Percentiles rank a stretch among this genome's conserved stretches.
Conservation (phyloP, 1,140 invertebrate species). For the Brachionus angularis region DNA sequence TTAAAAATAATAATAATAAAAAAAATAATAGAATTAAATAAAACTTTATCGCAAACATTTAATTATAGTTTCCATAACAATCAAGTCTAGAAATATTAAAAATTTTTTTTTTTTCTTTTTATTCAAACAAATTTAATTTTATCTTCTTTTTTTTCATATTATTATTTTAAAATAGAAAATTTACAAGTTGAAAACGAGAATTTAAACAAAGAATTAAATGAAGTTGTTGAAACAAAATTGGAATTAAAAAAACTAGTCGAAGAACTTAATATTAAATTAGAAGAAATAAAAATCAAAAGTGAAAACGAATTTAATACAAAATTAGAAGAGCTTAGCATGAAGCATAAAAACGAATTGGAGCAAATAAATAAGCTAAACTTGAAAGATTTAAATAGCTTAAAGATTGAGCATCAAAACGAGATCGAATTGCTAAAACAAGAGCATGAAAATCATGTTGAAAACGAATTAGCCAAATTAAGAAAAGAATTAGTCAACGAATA, state of each 20-base stretch:
- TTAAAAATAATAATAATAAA: neutral
- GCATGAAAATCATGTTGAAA: neutral
- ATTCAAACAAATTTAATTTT: slow-evolving; percentile 31
- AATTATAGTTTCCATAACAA: slow-evolving; percentile 43
- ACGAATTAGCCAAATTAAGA: neutral
- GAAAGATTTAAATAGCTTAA: slow-evolving; percentile 7
- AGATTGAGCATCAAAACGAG: neutral
- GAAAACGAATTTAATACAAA: neutral
- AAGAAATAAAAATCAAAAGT: neutral
- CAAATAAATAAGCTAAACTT: neutral
- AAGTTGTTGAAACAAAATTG: too few relatives aligned
- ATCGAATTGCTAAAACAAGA: slow-evolving; percentile 9
- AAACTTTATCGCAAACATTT: too few relatives aligned
- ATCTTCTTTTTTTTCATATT: slow-evolving; percentile 3
- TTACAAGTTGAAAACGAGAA: neutral
- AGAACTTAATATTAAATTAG: neutral
- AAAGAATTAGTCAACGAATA: slow-evolving; percentile 1
- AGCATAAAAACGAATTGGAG: slow-evolving; percentile 13
- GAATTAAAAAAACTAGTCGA: slow-evolving; percentile 32
- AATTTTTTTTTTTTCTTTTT: too few relatives aligned
- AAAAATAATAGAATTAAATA: too few relatives aligned
- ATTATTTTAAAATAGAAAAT: slow-evolving; percentile 24
- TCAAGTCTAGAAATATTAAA: too few relatives aligned
- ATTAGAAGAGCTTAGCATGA: slow-evolving; percentile 13
- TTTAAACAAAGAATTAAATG: neutral